A percentile compares a stretch with the other conserved stretches of the same genome.
Evolutionary conservation across 30 jellyfish, hydroid and myxozoan species (phyloP).

Genomic region (Calvadosia cruxmelitensis): DNA sequence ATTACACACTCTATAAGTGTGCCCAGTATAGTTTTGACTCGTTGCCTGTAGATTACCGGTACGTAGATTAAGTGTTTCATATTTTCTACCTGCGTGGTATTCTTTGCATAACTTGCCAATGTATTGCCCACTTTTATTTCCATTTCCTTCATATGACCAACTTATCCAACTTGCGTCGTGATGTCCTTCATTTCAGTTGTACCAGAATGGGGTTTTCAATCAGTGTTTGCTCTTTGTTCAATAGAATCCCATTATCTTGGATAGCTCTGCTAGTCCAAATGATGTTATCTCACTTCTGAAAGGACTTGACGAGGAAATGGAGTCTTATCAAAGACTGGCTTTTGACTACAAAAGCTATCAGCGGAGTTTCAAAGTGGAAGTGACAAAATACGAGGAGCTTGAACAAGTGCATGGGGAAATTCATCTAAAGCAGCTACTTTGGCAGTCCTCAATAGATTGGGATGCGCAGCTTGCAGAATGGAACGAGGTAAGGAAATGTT

Average conservation of each 20-base stretch:
- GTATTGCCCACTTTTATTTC: too few relatives aligned
- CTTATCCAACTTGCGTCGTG: too few relatives aligned
- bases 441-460: constrained; percentile 88
- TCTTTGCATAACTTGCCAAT: too few relatives aligned
- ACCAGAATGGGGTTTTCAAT: too few relatives aligned
- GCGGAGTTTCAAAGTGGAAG: constrained; percentile 92
- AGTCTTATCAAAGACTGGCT: constrained; percentile 47
- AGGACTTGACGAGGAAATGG: constrained; percentile 51
- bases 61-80: neutral
- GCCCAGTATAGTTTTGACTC: too few relatives aligned
- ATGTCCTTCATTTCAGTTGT: too few relatives aligned
- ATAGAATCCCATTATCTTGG: constrained; percentile 83
- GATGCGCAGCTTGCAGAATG: constrained; percentile 58
- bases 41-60: neutral
- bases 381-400: constrained; percentile 80
- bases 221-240: neutral
- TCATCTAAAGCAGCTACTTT: constrained; percentile 64
- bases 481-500: constrained; percentile 41
- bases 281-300: constrained; percentile 33
- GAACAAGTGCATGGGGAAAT: constrained; percentile 84
- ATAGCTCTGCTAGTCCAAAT: constrained; percentile 45
- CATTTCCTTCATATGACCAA: too few relatives aligned
- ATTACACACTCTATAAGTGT: too few relatives aligned
- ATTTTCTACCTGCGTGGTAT: neutral
- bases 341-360: constrained; percentile 67